Evolutionary conservation across 1,140 invertebrate species (phyloP), one percentile per base, ranked within the genome.

Genomic region (Dinothrombium tinctorium): DNA sequence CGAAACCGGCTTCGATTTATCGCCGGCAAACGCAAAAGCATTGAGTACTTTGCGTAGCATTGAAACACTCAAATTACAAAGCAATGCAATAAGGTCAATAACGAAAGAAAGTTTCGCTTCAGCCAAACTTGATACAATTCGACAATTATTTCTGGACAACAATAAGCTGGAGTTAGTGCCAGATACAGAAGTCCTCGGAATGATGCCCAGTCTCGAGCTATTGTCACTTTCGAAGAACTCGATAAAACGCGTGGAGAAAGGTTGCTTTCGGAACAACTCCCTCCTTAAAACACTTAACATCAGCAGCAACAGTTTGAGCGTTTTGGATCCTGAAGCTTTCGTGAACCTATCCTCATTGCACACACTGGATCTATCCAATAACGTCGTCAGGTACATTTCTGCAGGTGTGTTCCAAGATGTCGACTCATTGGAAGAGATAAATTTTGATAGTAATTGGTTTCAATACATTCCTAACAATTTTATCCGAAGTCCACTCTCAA

Each of bases 401-500:
- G 69, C 70, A 2, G 79, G 82, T 51, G 79, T 86, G 54, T 74
- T 87, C 48, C 46, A 52, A 33, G 51, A 56, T 64, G 26, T 56
- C 6, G 69, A 38, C 65, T 75, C 52, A 72, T 72, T 32, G 56
- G 68, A 43, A 62, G 69, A 47, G 28, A 66, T 87, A 1, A 75
- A 83, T 54, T 56, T 87, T 19, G 76, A 79, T 0, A 65, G 65
- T 38, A 89, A 89, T 61, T 66, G 69, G 33, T 79, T 89, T 44
- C 66, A 69, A 41, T 70, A 79, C 51, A 73, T 86, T 40, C 81
- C 81, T 9, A 58, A 55, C 35, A 72, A 76, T 0, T 52, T 86
- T 11, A 73, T 76, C 28, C 57, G 81, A 12, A 72, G 74, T 0
- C 12, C 7, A 6, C 7, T 41, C 2, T 3, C 33, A 4, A 65